Base-by-base conservation (phyloP, 2,113 vertebrate genomes). In the Pelodiscus sinensis region DNA sequence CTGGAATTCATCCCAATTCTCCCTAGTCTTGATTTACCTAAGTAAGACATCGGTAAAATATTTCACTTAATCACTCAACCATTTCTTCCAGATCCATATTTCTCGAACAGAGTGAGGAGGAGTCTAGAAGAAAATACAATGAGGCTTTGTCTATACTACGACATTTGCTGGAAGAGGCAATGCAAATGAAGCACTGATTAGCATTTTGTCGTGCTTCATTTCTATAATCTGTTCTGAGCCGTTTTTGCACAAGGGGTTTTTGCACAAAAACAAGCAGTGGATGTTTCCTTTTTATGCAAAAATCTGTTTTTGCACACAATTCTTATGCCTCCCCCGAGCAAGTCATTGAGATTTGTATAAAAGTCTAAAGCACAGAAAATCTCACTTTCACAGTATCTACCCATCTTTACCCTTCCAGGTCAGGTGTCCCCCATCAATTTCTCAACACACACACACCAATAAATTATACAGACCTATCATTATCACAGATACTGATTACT, bases 271-370 rank as follows among this genome's bases (percentile, higher is more conserved):
- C 44, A 44, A 44, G 44, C 5, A 44, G 44, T 44, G 44, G 44
- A 44, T 44, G 44, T 44, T 44, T 44, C 44, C 44, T 44, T 44
- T 44, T 44, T 44, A 44, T 44, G 44, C 44, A 44, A 44, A 44
- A 44, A 44, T 6, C 44, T 6, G 5, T 44, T 44, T 44, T 44
- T 44, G 44, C 44, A 44, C 44, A 44, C 44, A 44, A 44, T 44
- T 6, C 44, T 44, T 44, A 44, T 44, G 44, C 44, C 44, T 44
- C 44, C 44, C 44, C 6, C 4, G 44, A 44, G 44, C 91, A 25
- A 96, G 82, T 82, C 0, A 2, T 88, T 80, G 91, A 91, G 94
- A 95, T 93, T 75, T 91, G 95, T 44, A 87, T 87, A 93, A 88
- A 88, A 51, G 12, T 62, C 0, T 0, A 89, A 94, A 12, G 79